A percentile compares a stretch with the other conserved stretches of the same genome.
phyloP scores from a whole-genome alignment of 2,113 vertebrate species.

The Clinocottus analis region DNA sequence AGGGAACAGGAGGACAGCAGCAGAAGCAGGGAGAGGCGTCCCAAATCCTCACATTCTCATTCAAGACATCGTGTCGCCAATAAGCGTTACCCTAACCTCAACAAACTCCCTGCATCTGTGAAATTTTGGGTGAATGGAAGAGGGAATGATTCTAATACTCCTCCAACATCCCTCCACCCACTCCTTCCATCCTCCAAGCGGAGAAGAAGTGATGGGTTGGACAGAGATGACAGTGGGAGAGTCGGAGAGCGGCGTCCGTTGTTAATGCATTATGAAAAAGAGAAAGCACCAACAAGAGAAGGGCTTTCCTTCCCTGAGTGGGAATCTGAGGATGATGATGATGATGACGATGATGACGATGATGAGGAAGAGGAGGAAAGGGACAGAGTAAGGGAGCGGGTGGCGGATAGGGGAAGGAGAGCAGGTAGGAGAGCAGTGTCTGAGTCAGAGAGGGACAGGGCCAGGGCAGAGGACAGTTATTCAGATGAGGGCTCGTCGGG shows the following conservation, averaged over 20 bases:
- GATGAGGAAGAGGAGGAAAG: conserved; percentile 73
- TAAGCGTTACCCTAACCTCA: conserved; percentile 83
- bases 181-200: conserved; percentile 80
- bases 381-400: conserved; percentile 67
- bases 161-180: conserved; percentile 79
- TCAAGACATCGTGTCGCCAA: conserved; percentile 71
- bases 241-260: conserved; percentile 82
- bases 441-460: conserved; percentile 84
- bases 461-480: conserved; percentile 81
- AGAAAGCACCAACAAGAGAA: conserved; percentile 82
- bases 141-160: conserved; percentile 71
- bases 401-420: conserved; percentile 71
- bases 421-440: conserved; percentile 79
- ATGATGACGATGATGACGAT: conserved; percentile 69
- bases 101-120: conserved; percentile 85
- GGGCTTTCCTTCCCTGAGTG: conserved; percentile 85
- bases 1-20: conserved; percentile 79
- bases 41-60: conserved; percentile 76
- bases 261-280: conserved; percentile 83
- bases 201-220: conserved; percentile 77
- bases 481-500: conserved; percentile 84
- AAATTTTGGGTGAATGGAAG: conserved; percentile 85
- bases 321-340: conserved; percentile 83
- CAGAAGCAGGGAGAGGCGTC: conserved; percentile 75
- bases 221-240: conserved; percentile 72